A percentile compares a stretch with the other conserved stretches of the same genome.
Conservation (phyloP, 37 sponge, comb jelly and placozoan species). For the Mnemiopsis leidyi region DNA sequence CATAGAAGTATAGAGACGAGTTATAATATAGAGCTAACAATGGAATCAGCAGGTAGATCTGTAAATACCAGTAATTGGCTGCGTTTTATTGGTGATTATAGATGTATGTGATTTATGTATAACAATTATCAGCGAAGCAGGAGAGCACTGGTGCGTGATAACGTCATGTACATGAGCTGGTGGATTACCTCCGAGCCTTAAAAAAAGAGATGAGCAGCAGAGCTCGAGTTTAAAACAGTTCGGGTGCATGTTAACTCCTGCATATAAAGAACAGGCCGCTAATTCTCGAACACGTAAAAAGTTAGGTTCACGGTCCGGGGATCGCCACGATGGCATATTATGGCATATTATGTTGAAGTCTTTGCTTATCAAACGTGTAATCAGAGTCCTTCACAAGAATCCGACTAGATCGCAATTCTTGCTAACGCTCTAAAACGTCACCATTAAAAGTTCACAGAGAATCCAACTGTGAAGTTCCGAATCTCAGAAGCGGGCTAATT, state of each 20-base stretch:
- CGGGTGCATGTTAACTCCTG: background rate
- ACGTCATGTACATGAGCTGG: no score
- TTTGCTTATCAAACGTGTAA: background rate
- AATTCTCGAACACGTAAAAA: background rate
- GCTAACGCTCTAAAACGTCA: background rate
- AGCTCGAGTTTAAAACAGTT: background rate
- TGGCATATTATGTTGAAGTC: background rate
- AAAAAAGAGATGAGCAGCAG: background rate
- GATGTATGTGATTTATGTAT: no score
- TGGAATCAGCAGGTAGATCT: background rate
- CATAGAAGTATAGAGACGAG: background rate
- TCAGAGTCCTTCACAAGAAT: background rate
- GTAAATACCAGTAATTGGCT: background rate
- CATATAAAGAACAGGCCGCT: background rate
- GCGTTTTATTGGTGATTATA: background rate
- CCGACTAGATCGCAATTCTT: background rate
- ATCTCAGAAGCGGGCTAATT: background rate
- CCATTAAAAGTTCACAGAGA: background rate
- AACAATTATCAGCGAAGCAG: no score
- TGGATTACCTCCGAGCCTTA: background rate
- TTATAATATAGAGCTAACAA: background rate
- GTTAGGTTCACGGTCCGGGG: background rate
- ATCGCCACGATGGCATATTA: background rate
- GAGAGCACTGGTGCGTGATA: no score
- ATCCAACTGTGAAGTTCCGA: background rate